Base-by-base conservation (phyloP, 2,888 invertebrate species). In the Drosophila tanythrix region DNA sequence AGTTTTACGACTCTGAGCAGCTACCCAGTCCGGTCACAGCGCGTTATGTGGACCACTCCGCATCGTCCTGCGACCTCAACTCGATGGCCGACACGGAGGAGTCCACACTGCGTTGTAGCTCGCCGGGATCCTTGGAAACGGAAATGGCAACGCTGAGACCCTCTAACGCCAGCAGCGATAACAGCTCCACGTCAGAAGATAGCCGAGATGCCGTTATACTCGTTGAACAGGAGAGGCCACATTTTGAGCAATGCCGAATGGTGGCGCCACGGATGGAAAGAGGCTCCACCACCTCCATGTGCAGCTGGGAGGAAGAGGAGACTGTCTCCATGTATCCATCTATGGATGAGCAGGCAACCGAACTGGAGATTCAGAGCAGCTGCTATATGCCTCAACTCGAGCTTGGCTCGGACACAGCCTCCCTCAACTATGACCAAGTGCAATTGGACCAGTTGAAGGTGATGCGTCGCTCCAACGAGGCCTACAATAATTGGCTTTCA, bases 401-500 rank as follows among this genome's bases (percentile, higher is more conserved):
- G 40, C 73, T 93, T 15, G 86, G 88, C 13, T 92, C 92, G 0
- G 88, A 90, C 1, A 76, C 81, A 11, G 65, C 27, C 0, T 88
- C 88, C 10, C 13, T 51, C 0, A 36, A 10, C 33, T 71, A 67
- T 27, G 73, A 72, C 1, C 62, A 83, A 25, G 69, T 52, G 11
- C 76, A 66, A 46, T 57, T 75, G 25, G 69, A 62, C 2, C 64
- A 69, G 15, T 27, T 79, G 33, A 79, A 70, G 13, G 7, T 82
- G 11, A 51, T 77, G 31, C 77, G 81, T 2, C 67, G 68, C 7
- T 88, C 90, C 0, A 85, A 86, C 31, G 74, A 82, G 33, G 93
- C 93, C 18, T 93, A 89, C 68, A 82, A 87, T 11, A 93, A 91
- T 53, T 93, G 93, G 93, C 80, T 93, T 1, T 91, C 91, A 3